These are phyloP conservation scores for Pandemis heparana DNA, from an alignment of 2,888 invertebrate species.

Conservation along the genomic window DNA sequence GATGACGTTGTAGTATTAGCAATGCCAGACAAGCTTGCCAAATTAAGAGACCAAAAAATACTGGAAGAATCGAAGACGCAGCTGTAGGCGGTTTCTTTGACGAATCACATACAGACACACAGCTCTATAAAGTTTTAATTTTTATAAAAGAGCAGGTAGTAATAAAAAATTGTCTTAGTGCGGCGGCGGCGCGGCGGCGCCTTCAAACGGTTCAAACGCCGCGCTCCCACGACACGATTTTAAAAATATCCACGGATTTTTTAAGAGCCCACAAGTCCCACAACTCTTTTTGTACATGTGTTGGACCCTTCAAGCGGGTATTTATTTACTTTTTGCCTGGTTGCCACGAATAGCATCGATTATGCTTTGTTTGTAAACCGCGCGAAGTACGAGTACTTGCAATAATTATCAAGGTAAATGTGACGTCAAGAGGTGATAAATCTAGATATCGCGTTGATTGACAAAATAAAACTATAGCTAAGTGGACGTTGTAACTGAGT, in stretches of 20 bases:
- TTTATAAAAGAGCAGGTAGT: constrained; percentile 75
- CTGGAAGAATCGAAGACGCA: constrained; percentile 46
- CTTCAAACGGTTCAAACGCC: constrained; percentile 64
- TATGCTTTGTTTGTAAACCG: constrained; percentile 35
- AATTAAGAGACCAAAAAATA: constrained; percentile 42
- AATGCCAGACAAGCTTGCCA: constrained; percentile 29
- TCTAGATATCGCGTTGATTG: constrained; percentile 34
- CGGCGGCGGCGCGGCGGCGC: constrained; percentile 66
- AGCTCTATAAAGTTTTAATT: constrained; percentile 74
- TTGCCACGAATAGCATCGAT: constrained; percentile 38
- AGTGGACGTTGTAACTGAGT: constrained; percentile 21
- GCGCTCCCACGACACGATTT: constrained; percentile 79
- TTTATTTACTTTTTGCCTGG: constrained; percentile 45
- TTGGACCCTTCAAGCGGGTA: constrained; percentile 40
- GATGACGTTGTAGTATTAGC: constrained; percentile 11
- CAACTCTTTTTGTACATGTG: constrained; percentile 46
- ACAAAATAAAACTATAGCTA: constrained; percentile 30
- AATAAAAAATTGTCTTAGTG: constrained; percentile 74
- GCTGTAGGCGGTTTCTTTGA: constrained; percentile 66
- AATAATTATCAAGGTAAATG: constrained; percentile 40
- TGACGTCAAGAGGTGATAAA: constrained; percentile 36
- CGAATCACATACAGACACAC: constrained; percentile 58
- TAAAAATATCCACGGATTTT: constrained; percentile 74
- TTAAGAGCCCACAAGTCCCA: constrained; percentile 57
- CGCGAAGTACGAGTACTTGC: constrained; percentile 13